phyloP scores from a whole-genome alignment of 2,797 vertebrate species.

The Rhodeus uyekii region DNA sequence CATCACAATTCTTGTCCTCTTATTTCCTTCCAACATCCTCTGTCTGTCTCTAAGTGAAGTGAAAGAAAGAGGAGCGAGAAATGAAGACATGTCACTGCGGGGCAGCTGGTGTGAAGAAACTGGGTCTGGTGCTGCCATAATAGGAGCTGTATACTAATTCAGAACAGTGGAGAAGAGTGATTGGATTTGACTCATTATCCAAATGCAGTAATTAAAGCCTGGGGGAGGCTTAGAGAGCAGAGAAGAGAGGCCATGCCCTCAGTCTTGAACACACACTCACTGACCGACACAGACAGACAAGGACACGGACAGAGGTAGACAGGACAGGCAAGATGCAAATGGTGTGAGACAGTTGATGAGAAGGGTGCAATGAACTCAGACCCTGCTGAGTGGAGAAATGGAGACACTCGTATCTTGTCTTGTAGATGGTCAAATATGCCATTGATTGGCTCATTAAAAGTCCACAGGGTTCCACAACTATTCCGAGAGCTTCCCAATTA shows the following conservation, averaged over 20 bases:
- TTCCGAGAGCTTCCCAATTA: conserved; percentile 31
- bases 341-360: conserved; percentile 24
- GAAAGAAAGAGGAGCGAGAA: conserved; percentile 11
- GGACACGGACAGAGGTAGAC: neutral
- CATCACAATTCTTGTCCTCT: neutral
- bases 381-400: no score
- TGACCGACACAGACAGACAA: conserved; percentile 23
- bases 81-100: conserved; percentile 63
- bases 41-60: neutral
- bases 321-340: conserved; percentile 23
- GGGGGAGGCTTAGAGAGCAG: conserved; percentile 64
- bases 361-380: conserved; percentile 21
- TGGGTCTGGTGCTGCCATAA: conserved; percentile 69
- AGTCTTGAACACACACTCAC: conserved; percentile 52
- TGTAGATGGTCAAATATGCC: conserved; percentile 19
- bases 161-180: conserved; percentile 74
- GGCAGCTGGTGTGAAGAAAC: conserved; percentile 68
- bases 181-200: conserved; percentile 83
- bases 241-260: conserved; percentile 61
- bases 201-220: conserved; percentile 80
- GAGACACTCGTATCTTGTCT: conserved; percentile 29
- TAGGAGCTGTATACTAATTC: conserved; percentile 77
- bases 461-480: conserved; percentile 36
- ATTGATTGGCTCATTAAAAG: conserved; percentile 54
- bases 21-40: neutral